Evolutionary conservation across 1,140 invertebrate species (phyloP).

Genomic region (Pteromalus puparum): DNA sequence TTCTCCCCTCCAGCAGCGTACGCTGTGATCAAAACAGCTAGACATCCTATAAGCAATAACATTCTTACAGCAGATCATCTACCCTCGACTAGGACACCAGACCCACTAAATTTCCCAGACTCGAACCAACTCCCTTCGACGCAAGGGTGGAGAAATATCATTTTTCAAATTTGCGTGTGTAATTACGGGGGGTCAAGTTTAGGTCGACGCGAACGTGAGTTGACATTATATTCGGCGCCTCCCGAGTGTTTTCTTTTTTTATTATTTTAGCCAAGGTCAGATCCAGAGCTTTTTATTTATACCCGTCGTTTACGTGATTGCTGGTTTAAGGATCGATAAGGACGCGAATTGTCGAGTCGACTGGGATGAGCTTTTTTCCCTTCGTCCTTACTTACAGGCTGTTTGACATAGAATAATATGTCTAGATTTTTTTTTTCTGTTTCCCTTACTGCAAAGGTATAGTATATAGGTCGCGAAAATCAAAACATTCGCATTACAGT

Average conservation of each 20-base stretch:
- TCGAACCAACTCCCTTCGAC: neutral
- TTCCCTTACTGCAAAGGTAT: no score
- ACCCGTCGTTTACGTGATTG: constrained; percentile 13
- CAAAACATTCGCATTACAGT: no score
- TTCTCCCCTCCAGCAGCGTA: neutral
- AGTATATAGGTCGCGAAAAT: no score
- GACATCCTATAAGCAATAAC: neutral
- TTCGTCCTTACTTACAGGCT: neutral
- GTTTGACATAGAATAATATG: neutral
- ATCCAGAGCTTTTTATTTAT: constrained; percentile 19
- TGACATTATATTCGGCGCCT: neutral
- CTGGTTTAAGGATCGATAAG: constrained; percentile 23
- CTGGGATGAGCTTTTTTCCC: neutral
- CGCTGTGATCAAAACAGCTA: neutral
- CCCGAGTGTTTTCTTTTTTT: neutral
- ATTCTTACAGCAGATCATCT: neutral
- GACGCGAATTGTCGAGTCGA: neutral
- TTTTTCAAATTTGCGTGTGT: neutral
- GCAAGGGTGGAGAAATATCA: neutral
- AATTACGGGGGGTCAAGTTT: neutral
- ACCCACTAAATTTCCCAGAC: neutral
- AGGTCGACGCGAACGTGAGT: neutral
- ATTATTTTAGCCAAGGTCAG: neutral
- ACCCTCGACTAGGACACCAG: neutral
- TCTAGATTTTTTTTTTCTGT: no score